Base-by-base conservation (phyloP, 2,797 vertebrate species). In the Luscinia megarhynchos region DNA sequence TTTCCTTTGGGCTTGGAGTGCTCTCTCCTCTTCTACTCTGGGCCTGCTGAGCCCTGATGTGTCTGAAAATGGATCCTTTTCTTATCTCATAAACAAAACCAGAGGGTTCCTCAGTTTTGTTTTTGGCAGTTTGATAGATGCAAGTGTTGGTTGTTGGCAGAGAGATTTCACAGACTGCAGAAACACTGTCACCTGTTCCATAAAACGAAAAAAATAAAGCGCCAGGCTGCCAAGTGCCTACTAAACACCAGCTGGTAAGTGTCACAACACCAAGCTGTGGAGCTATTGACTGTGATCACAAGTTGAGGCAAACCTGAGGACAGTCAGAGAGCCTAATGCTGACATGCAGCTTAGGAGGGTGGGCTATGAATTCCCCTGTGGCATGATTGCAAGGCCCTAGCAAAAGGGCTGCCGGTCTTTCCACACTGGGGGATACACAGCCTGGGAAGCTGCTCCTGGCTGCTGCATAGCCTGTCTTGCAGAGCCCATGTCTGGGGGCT, bases 181-280 rank as follows among this genome's bases (percentile, higher is more conserved):
- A 94, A 94, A 62, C 46, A 48, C 48, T 59, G 82, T 94, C 94
- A 95, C 91, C 87, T 93, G 85, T 70, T 92, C 46, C 38, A 68
- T 69, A 84, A 91, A 87, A 93, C 0, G 70, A 22, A 43, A 74
- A 79, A 87, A 57, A 32, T 32, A 32, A 53, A 18, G 19, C 1
- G 2, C 62, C 62, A 72, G 78, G 34, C 87, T 96, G 89, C 87
- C 89, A 96, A 92, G 51, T 79, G 70, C 64, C 67, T 93, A 34
- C 84, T 82, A 48, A 93, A 87, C 67, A 89, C 90, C 92, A 95
- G 78, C 94, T 95, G 94, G 48, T 64, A 79, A 67, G 87, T 73
- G 87, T 89, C 81, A 87, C 80, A 84, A 63, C 48, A 36, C 43
- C 84, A 93, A 90, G 59, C 84, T 90, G 74, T 79, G 83, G 29